Conservation (phyloP, 2,888 invertebrate genomes). For the Cryptocheilus praepositus region DNA sequence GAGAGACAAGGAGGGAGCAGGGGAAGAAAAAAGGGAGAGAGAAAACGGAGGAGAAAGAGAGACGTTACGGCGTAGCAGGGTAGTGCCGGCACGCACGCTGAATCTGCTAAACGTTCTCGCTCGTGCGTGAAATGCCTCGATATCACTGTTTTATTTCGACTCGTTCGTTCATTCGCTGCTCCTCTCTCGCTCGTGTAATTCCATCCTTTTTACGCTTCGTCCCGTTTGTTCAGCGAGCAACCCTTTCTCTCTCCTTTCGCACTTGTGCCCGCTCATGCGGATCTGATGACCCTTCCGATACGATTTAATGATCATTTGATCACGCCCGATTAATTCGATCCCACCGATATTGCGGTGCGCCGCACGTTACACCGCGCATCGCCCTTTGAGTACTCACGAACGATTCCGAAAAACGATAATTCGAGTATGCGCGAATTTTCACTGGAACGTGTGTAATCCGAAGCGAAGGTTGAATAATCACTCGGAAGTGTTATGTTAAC, state of each 20-base stretch:
- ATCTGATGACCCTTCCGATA: slow-evolving; percentile 54
- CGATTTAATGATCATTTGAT: slow-evolving; percentile 53
- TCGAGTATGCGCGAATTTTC: no score
- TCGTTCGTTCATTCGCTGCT: slow-evolving; percentile 58
- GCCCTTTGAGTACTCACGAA: neutral
- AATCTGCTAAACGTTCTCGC: slow-evolving; percentile 74
- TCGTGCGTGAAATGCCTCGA: slow-evolving; percentile 75
- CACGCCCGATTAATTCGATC: slow-evolving; percentile 37
- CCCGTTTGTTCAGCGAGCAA: slow-evolving; percentile 39
- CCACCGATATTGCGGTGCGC: slow-evolving; percentile 2
- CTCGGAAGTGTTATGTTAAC: no score
- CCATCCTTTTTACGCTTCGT: slow-evolving; percentile 58
- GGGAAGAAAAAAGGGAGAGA: slow-evolving; percentile 50
- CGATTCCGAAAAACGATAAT: neutral
- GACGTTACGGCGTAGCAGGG: slow-evolving; percentile 56
- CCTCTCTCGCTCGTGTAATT: slow-evolving; percentile 53
- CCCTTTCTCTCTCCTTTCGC: slow-evolving; percentile 45
- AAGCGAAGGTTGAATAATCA: no score
- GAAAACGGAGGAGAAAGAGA: slow-evolving; percentile 52
- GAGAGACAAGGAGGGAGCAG: slow-evolving; percentile 37
- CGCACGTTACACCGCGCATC: neutral
- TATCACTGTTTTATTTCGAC: slow-evolving; percentile 74
- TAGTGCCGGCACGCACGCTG: slow-evolving; percentile 73
- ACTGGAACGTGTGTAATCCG: no score
- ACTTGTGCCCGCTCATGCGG: slow-evolving; percentile 47